These are phyloP conservation scores for Heliconius congener DNA, from an alignment of 1,140 invertebrate genomes.

Conservation along the genomic window DNA sequence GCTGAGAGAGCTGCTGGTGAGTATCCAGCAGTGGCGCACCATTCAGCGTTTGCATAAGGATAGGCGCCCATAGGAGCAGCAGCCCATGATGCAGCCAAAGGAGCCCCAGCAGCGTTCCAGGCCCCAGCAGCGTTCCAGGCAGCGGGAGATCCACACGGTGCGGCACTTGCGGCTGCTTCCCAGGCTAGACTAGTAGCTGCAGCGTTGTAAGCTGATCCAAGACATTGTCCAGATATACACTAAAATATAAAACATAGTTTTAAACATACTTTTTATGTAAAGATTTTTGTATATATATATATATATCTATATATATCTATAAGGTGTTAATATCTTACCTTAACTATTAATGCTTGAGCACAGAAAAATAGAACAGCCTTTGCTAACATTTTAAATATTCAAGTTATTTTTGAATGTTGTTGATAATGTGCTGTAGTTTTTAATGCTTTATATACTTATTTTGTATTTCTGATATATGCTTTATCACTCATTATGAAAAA, in stretches of 20 bases:
- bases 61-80: conserved; percentile 24
- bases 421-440: neutral
- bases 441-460: neutral
- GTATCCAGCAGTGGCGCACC: neutral
- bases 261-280: neutral
- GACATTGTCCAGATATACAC: conserved; percentile 33
- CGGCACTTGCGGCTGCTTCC: neutral
- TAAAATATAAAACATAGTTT: conserved; percentile 23
- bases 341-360: conserved; percentile 22
- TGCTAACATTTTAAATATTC: conserved; percentile 22
- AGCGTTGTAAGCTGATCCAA: conserved; percentile 18
- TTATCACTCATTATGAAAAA: neutral
- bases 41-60: conserved; percentile 24
- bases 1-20: conserved; percentile 16
- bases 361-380: conserved; percentile 17
- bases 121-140: no score
- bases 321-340: conserved; percentile 19
- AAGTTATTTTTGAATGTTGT: neutral
- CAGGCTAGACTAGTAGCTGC: neutral
- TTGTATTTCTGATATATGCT: neutral
- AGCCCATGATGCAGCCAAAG: conserved; percentile 16
- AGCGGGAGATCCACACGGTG: neutral
- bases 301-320: neutral
- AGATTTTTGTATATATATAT: neutral
- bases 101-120: neutral